phyloP scores from a whole-genome alignment of 2,797 vertebrate species.

The Muscicapa comitata region DNA sequence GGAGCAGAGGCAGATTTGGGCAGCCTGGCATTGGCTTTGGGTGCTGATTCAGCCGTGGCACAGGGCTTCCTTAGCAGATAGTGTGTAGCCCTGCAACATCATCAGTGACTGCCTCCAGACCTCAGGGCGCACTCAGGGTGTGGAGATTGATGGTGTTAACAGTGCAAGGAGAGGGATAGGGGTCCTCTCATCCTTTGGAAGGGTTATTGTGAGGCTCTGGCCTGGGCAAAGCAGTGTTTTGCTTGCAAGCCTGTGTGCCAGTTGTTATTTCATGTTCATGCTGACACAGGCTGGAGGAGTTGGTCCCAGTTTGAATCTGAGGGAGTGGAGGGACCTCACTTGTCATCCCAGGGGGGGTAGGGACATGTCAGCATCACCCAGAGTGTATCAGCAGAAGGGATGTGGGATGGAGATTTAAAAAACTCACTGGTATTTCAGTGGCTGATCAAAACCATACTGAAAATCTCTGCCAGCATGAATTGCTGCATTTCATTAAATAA shows the following conservation, averaged over 20 bases:
- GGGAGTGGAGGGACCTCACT: background rate
- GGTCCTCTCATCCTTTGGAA: background rate
- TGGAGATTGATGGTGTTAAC: background rate
- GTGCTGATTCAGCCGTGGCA: accelerated
- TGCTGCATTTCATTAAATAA: slow-evolving; percentile 11
- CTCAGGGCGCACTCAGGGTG: accelerated
- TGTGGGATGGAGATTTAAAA: background rate
- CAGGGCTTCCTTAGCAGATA: accelerated
- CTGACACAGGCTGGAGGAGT: background rate
- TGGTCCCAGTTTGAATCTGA: background rate
- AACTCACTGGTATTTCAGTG: background rate
- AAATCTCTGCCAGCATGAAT: background rate
- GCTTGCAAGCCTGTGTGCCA: accelerated
- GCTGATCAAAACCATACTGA: background rate
- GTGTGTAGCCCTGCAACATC: accelerated
- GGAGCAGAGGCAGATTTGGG: background rate
- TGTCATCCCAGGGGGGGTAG: background rate
- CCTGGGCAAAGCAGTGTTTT: background rate
- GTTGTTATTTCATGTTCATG: background rate
- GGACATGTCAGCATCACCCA: accelerated
- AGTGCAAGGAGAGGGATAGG: too few relatives aligned
- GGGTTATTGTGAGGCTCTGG: background rate
- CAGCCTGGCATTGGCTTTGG: background rate
- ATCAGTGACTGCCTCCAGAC: background rate
- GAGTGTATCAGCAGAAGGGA: background rate